phyloP scores from a whole-genome alignment of 2,797 vertebrate genomes.

The Loriculus beryllinus region DNA sequence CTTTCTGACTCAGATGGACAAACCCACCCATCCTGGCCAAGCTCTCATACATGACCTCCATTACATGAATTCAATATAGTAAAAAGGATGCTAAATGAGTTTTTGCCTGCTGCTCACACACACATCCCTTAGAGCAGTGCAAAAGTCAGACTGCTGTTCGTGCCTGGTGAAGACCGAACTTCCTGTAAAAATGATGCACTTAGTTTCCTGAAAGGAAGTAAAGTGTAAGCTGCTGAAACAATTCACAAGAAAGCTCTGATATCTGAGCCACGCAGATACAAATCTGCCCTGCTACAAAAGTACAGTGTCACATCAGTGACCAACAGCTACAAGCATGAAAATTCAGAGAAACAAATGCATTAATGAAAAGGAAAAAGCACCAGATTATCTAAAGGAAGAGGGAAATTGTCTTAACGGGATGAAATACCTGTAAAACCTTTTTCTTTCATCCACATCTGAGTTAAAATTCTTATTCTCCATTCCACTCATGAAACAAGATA shows the following conservation, averaged over 20 bases:
- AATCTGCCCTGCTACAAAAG: background rate
- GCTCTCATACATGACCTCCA: background rate
- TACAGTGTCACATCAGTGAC: background rate
- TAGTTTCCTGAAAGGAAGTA: constrained; percentile 58
- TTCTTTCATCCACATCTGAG: background rate
- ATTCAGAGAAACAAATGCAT: background rate
- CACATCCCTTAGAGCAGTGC: background rate
- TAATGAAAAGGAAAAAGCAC: background rate
- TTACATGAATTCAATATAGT: background rate
- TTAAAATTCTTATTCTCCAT: constrained; percentile 22
- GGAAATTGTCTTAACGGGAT: background rate
- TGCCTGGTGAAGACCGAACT: background rate
- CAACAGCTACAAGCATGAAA: background rate
- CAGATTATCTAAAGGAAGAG: background rate
- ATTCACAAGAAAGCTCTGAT: background rate
- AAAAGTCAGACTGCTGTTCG: background rate
- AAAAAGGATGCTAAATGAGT: background rate
- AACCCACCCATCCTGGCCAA: background rate
- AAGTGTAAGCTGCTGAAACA: constrained; percentile 47
- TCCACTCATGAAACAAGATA: background rate
- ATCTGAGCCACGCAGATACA: background rate
- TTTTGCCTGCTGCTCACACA: background rate
- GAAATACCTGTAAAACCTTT: background rate
- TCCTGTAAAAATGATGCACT: background rate
- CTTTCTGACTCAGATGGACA: constrained; percentile 3